Evolutionary conservation across 2,888 invertebrate species (phyloP).

Genomic region (Ceramica pisi): DNA sequence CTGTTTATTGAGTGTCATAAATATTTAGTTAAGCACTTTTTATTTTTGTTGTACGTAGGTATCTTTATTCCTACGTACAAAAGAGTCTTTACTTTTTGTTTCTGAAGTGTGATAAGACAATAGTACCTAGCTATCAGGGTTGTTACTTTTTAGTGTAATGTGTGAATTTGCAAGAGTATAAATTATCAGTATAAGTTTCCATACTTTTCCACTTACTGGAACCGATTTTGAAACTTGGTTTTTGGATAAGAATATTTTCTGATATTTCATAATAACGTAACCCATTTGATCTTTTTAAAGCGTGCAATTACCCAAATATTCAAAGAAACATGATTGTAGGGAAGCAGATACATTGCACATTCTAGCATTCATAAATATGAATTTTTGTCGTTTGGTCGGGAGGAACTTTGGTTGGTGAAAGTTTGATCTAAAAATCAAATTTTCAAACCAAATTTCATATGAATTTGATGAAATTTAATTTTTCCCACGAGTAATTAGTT

Average conservation of each 20-base stretch:
- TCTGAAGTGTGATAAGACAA: slow-evolving; percentile 30
- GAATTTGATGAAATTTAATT: too few species aligned
- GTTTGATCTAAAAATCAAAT: too few species aligned
- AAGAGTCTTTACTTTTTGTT: slow-evolving; percentile 40
- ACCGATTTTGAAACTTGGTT: neutral
- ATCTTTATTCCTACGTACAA: neutral
- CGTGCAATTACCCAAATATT: too few species aligned
- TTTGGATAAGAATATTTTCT: neutral
- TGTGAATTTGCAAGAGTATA: slow-evolving; percentile 9
- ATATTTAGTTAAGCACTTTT: slow-evolving; percentile 54
- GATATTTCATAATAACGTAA: neutral
- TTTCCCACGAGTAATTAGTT: too few species aligned
- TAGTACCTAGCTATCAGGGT: slow-evolving; percentile 25
- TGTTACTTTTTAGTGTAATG: slow-evolving; percentile 53
- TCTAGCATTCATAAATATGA: too few species aligned
- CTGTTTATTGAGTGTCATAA: slow-evolving; percentile 43
- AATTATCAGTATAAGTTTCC: too few species aligned
- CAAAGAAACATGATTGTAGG: too few species aligned
- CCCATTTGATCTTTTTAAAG: too few species aligned
- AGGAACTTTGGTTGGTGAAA: too few species aligned
- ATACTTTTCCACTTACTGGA: neutral
- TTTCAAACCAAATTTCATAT: too few species aligned
- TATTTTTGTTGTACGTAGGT: slow-evolving; percentile 17
- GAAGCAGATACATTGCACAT: too few species aligned
- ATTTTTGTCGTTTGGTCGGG: too few species aligned